Conservation (phyloP, 2,113 vertebrate species). For the Onychostoma macrolepis region DNA sequence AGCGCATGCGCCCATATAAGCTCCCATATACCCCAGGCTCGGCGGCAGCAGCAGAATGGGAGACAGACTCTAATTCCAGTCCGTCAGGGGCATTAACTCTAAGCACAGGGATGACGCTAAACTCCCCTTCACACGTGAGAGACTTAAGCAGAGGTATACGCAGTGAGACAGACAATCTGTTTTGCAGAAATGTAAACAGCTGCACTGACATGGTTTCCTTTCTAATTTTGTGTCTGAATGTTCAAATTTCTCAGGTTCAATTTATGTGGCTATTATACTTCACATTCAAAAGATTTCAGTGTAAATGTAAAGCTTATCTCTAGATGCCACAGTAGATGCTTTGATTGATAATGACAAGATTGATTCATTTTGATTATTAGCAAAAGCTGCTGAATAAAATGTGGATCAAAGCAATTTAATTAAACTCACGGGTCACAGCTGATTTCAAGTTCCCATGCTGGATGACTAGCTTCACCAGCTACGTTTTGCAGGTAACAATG, state of each 20-base stretch:
- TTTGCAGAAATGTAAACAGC: not conserved
- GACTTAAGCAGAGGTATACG: constrained; percentile 34
- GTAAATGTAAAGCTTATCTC: not conserved
- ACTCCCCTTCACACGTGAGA: constrained; percentile 44
- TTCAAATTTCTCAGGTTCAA: not conserved
- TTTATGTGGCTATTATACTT: not conserved
- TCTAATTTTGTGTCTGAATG: not conserved
- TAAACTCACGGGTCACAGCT: constrained; percentile 12
- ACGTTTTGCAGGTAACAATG: not conserved
- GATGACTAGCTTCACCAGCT: not conserved
- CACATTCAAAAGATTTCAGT: not conserved
- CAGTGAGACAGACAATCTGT: constrained; percentile 21
- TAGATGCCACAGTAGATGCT: not conserved
- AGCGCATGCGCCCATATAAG: constrained; percentile 30
- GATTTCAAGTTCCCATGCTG: constrained; percentile 7
- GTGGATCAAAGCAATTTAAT: constrained; percentile 50
- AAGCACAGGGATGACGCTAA: constrained; percentile 39
- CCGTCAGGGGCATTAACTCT: constrained; percentile 47
- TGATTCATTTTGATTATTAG: constrained; percentile 43
- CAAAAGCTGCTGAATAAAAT: constrained; percentile 24
- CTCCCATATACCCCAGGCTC: constrained; percentile 1
- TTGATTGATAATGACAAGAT: constrained; percentile 44
- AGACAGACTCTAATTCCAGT: constrained; percentile 37
- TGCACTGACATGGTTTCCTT: constrained; percentile 3
- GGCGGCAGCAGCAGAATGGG: not conserved